These are phyloP conservation scores for Poecilia wingei DNA, from an alignment of 2,797 vertebrate genomes.

Conservation along the genomic window DNA sequence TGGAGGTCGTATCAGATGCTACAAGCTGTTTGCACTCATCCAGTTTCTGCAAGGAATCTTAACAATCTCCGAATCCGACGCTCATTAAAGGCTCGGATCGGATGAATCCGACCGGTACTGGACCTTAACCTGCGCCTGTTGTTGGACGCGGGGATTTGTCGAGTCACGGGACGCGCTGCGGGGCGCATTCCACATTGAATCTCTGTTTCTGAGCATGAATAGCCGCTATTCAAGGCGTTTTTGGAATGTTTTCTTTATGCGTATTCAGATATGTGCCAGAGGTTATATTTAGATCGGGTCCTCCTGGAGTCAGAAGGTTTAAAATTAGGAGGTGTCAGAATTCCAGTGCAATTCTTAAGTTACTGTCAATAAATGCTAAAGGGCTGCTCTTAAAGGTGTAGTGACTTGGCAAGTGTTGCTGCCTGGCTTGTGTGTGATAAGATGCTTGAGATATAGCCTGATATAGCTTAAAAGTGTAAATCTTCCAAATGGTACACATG, in stretches of 20 bases:
- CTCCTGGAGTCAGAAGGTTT: constrained; percentile 79
- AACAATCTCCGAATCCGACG: constrained; percentile 27
- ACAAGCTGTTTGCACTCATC: constrained; percentile 25
- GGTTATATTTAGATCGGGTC: constrained; percentile 79
- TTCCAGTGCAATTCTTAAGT: constrained; percentile 82
- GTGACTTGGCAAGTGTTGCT: constrained; percentile 34
- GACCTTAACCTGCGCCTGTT: constrained; percentile 10
- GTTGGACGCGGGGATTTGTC: constrained; percentile 48
- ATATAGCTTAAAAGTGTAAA: constrained; percentile 63
- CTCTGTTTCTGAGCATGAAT: constrained; percentile 72
- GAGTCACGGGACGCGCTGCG: constrained; percentile 64
- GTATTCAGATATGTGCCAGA: constrained; percentile 74
- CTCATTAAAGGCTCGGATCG: constrained; percentile 44
- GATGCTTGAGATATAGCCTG: constrained; percentile 43
- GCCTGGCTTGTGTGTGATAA: constrained; percentile 64
- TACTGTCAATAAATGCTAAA: constrained; percentile 81
- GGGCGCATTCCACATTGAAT: constrained; percentile 40
- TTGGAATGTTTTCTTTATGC: constrained; percentile 77
- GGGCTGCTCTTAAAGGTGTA: constrained; percentile 73
- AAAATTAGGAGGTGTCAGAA: constrained; percentile 85
- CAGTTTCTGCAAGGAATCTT: constrained; percentile 19
- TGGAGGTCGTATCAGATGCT: constrained; percentile 10
- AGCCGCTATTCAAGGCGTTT: constrained; percentile 71
- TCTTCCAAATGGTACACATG: constrained; percentile 43
- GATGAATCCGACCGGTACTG: constrained; percentile 30